Conservation (phyloP, 2,113 vertebrate genomes). For the Orycteropus afer region DNA sequence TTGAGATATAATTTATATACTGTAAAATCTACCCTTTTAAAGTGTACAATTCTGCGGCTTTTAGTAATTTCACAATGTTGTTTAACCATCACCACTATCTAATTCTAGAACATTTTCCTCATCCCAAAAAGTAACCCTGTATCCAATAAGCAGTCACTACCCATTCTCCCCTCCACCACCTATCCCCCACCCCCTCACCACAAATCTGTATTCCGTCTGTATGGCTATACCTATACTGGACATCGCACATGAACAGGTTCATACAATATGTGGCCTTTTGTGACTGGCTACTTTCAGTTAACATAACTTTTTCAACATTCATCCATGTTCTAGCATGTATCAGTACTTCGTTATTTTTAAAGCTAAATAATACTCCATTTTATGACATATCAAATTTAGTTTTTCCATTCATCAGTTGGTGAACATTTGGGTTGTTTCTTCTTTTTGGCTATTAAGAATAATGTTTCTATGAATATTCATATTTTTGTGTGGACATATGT, state of each 20-base stretch:
- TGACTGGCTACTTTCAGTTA: neutral
- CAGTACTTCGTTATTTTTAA: neutral
- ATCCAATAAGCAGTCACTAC: neutral
- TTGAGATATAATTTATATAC: no score
- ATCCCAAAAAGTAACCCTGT: neutral
- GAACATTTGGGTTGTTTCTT: neutral
- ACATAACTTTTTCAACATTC: neutral
- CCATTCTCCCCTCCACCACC: neutral
- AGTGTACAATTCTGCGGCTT: neutral
- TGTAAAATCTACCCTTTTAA: neutral
- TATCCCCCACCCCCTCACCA: neutral
- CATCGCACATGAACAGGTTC: neutral
- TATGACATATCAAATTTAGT: neutral
- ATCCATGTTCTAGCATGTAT: neutral
- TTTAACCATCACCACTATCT: neutral
- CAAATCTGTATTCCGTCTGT: neutral
- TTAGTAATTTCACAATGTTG: neutral
- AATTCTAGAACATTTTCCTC: neutral
- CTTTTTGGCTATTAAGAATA: neutral
- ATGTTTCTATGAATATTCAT: neutral
- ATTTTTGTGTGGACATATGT: neutral
- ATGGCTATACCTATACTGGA: neutral
- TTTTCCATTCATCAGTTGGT: neutral
- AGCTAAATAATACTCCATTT: no score
- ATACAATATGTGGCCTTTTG: neutral